phyloP scores from a whole-genome alignment of 2,888 invertebrate genomes.

The Idaea straminata region DNA sequence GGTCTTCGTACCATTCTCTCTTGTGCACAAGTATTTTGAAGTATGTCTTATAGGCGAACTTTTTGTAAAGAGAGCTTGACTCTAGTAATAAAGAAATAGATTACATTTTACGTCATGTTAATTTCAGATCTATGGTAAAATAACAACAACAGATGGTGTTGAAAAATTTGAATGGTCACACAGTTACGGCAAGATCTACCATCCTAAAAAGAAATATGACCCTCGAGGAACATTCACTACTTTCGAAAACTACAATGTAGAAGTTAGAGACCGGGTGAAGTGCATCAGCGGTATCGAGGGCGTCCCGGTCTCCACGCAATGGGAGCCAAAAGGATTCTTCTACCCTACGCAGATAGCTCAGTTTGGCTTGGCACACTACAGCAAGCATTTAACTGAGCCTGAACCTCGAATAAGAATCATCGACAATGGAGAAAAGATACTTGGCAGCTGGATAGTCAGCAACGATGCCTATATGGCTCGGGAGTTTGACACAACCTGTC shows the following conservation, averaged over 20 bases:
- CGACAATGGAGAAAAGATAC: slow-evolving; percentile 87
- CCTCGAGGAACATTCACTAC: slow-evolving; percentile 96
- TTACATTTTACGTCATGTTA: background rate
- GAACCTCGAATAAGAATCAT: slow-evolving; percentile 85
- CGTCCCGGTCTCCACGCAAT: slow-evolving; percentile 97
- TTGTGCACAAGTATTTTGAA: slow-evolving; percentile 96
- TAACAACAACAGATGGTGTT: slow-evolving; percentile 85
- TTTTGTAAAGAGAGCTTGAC: too few relatives aligned
- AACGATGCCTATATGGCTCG: slow-evolving; percentile 83
- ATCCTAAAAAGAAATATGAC: slow-evolving; percentile 93
- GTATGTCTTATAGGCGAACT: slow-evolving; percentile 51
- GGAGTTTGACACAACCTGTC: slow-evolving; percentile 79
- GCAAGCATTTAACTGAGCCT: slow-evolving; percentile 94
- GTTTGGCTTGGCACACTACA: slow-evolving; percentile 98
- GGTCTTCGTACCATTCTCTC: slow-evolving; percentile 95
- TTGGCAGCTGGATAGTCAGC: slow-evolving; percentile 87
- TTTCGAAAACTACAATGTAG: slow-evolving; percentile 99
- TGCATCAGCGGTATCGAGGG: slow-evolving; percentile 97
- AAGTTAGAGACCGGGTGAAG: slow-evolving; percentile 96
- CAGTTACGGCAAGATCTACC: slow-evolving; percentile 94
- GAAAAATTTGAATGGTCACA: slow-evolving; percentile 97
- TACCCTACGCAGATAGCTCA: slow-evolving; percentile 99
- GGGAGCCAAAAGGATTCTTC: slow-evolving; percentile 97
- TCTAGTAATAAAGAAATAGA: background rate
- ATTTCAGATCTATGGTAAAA: slow-evolving; percentile 89